These are phyloP conservation scores for Potamilus streckersoni DNA, from an alignment of 1,140 invertebrate species.

Conservation along the genomic window DNA sequence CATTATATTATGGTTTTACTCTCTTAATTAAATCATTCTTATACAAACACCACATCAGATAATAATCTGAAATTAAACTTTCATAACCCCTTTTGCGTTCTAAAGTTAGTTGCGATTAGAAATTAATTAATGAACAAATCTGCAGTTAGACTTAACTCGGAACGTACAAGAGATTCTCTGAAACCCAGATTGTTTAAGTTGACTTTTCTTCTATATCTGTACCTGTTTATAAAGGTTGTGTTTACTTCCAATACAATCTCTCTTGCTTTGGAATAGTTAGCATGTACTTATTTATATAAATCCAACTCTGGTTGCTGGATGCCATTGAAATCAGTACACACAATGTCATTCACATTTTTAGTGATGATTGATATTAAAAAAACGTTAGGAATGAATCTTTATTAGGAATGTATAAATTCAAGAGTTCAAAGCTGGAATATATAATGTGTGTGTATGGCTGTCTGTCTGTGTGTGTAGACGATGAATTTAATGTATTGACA, in stretches of 20 bases:
- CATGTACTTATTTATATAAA: neutral
- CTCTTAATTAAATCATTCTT: no score
- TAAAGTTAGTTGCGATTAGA: neutral
- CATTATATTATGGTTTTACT: constrained; percentile 6
- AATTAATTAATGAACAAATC: neutral
- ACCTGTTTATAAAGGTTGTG: neutral
- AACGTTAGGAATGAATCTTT: no score
- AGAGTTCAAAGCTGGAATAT: no score
- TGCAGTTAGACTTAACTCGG: no score
- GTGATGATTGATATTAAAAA: neutral
- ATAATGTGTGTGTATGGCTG: no score
- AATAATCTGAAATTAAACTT: constrained; percentile 21
- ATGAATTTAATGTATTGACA: no score
- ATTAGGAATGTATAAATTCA: no score
- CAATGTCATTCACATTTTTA: neutral
- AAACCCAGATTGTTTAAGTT: neutral
- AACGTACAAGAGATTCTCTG: no score
- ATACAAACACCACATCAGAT: no score
- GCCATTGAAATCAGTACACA: neutral
- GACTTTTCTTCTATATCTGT: neutral
- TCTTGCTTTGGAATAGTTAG: neutral
- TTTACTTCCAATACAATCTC: neutral
- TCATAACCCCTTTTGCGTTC: neutral
- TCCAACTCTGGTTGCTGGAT: neutral
- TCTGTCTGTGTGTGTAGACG: no score